Base-by-base conservation (phyloP, 1,140 invertebrate species). In the Ericerus pela region DNA sequence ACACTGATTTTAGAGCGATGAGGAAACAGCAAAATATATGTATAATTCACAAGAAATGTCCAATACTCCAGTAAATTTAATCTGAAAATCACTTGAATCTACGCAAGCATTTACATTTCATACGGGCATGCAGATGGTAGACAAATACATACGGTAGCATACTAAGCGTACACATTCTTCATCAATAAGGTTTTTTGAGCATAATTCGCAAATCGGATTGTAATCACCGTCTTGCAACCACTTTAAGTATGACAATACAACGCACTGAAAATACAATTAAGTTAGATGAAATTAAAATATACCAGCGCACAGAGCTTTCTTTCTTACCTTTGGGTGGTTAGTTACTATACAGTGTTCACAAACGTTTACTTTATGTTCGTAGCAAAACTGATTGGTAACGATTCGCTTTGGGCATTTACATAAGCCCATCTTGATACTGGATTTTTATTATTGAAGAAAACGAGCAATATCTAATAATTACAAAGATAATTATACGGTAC, bases 211-310 rank as follows among this genome's bases (percentile, higher is more conserved):
- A 60, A 84, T 79, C 22, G 90, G 83, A 72, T 91, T 87, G 69
- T 93, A 97, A 69, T 95, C 92, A 69, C 88, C 92, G 69, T 98
- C 94, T 73, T 96, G 85, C 38, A 98, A 75, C 96, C 95, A 99
- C 68, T 92, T 82, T 47, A 97, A 70, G 74, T 98, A 99, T 1
- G 93, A 96, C 70, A 96, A 91, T 31, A 98, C 90, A 60, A 97
- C 84, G 69, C 96, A 98, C 93, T 97, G 69, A 60, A 76, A 76
- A 66, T 67, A 59, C 60, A n/a, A 1, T 22, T 22, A 54, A 2
- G 6, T 36, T 14, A 54, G n/a, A 58, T 54, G 59, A 43, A 24
- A 60, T 29, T 27, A 26, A 20, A 53, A 53, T 53, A 53, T 43
- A 43, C 10, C 8, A 10, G 16, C 12, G 11, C 11, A n/a, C 11